phyloP scores from a whole-genome alignment of 2,797 vertebrate genomes.

The Sternotherus odoratus region DNA sequence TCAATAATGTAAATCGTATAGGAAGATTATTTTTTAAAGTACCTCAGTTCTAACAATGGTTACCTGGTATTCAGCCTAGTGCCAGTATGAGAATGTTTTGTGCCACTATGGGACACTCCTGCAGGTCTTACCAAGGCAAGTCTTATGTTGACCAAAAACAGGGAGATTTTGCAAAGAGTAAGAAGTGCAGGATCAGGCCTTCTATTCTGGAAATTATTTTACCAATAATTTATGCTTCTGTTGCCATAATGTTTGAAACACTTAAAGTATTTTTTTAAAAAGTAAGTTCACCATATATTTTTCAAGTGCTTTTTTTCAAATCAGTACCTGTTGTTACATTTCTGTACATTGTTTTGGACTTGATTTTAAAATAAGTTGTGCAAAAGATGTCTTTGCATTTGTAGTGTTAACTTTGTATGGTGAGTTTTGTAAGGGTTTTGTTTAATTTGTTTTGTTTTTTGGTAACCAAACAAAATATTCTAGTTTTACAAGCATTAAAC shows the following conservation, averaged over 20 bases:
- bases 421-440: not conserved
- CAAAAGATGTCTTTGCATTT: slow-evolving; percentile 50
- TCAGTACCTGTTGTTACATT: slow-evolving; percentile 25
- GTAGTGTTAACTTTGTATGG: slow-evolving; percentile 34
- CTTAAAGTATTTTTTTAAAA: slow-evolving; percentile 51
- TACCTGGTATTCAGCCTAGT: not conserved
- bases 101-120: slow-evolving; percentile 40
- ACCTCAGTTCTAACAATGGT: not conserved
- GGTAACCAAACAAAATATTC: slow-evolving; percentile 38
- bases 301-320: slow-evolving; percentile 51
- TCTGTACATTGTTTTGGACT: slow-evolving; percentile 55
- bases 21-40: slow-evolving; percentile 32
- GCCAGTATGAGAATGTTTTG: slow-evolving; percentile 56
- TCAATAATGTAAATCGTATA: slow-evolving; percentile 14
- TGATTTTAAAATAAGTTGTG: slow-evolving; percentile 38
- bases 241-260: slow-evolving; percentile 58
- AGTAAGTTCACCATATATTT: slow-evolving; percentile 52
- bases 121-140: slow-evolving; percentile 7
- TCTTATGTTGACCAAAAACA: not conserved
- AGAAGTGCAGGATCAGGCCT: not conserved
- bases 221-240: slow-evolving; percentile 40
- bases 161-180: slow-evolving; percentile 6
- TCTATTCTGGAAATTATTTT: slow-evolving; percentile 43
- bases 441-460: not conserved
- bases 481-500: slow-evolving; percentile 67